Conservation (phyloP, 2,888 invertebrate species). For the Bombylius major region DNA sequence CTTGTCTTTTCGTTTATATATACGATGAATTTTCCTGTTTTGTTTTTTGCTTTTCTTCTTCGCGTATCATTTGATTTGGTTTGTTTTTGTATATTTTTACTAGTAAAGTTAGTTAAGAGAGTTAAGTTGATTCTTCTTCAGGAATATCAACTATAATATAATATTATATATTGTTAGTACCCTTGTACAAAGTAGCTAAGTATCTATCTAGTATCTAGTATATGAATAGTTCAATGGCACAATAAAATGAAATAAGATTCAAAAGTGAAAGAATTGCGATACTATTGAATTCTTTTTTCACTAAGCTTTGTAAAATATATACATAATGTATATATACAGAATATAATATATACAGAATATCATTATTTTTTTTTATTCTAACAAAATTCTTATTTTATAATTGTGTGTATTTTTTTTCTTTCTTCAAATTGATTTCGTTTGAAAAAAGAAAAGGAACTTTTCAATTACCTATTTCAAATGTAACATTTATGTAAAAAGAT, state of each 20-base stretch:
- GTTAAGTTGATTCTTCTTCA: too few species aligned
- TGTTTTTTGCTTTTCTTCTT: not conserved
- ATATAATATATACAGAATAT: too few species aligned
- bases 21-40: not conserved
- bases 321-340: too few species aligned
- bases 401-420: not conserved
- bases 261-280: not conserved
- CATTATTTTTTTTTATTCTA: too few species aligned
- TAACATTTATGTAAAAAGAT: not conserved
- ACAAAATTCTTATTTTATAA: too few species aligned
- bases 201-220: too few species aligned
- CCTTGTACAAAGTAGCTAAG: too few species aligned
- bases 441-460: not conserved
- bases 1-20: not conserved
- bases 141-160: too few species aligned
- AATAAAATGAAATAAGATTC: not conserved
- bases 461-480: not conserved
- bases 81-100: too few species aligned
- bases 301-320: too few species aligned
- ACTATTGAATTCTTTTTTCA: not conserved
- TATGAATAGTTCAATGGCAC: not conserved
- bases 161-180: too few species aligned
- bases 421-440: not conserved
- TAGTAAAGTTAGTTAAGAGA: too few species aligned
- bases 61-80: not conserved